Conservation (phyloP, 2,113 vertebrate species). For the Zapornia atra region DNA sequence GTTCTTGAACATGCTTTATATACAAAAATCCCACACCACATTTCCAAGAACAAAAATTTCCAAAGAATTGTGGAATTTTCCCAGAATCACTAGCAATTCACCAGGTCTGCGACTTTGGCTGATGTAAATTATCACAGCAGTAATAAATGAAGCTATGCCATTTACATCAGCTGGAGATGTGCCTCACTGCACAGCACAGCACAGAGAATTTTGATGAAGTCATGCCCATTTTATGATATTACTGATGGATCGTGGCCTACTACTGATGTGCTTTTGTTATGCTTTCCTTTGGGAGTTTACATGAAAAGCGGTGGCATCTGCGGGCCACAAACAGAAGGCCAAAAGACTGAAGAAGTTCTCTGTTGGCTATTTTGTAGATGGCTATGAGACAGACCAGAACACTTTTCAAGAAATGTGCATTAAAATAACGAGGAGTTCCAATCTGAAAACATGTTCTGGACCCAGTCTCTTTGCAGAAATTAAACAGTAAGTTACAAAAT, state of each 20-base stretch:
- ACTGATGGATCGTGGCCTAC: background rate
- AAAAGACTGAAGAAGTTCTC: background rate
- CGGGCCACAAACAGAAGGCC: background rate
- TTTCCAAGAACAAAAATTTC: background rate
- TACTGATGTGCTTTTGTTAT: background rate
- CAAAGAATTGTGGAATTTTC: background rate
- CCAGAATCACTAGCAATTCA: background rate
- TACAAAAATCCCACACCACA: background rate
- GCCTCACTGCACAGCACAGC: background rate
- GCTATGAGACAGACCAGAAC: background rate
- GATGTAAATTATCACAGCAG: background rate
- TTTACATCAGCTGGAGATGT: background rate
- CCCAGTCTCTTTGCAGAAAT: background rate
- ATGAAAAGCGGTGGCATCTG: background rate
- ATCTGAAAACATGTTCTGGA: background rate
- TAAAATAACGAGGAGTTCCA: background rate
- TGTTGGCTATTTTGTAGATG: background rate
- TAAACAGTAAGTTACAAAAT: slow-evolving; percentile 8
- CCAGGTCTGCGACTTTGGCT: background rate
- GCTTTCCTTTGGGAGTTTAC: background rate
- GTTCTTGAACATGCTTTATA: background rate
- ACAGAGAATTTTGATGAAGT: background rate
- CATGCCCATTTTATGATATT: background rate
- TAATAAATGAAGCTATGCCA: background rate
- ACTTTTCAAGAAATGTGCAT: background rate